These are phyloP conservation scores for Agrochola macilenta DNA, from an alignment of 2,888 invertebrate genomes.

Conservation along the genomic window DNA sequence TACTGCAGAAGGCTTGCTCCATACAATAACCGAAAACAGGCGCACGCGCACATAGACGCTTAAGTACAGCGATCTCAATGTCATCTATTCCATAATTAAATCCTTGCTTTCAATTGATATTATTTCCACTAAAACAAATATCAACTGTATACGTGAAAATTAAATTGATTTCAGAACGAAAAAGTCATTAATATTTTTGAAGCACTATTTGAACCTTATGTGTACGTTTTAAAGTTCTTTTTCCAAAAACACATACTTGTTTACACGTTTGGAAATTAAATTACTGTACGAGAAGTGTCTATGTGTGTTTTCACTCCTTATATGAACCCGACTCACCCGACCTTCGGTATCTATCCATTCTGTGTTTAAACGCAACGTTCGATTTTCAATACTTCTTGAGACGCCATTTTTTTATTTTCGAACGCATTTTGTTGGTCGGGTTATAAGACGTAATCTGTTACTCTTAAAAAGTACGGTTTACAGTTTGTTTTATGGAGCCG, in stretches of 20 bases:
- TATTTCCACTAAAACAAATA: too few species aligned
- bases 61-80: background rate
- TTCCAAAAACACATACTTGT: too few species aligned
- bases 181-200: too few species aligned
- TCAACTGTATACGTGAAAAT: too few species aligned
- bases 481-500: background rate
- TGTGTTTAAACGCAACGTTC: conserved; percentile 43
- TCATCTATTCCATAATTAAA: too few species aligned
- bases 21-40: accelerated
- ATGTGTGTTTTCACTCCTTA: background rate
- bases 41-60: background rate
- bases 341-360: conserved; percentile 7
- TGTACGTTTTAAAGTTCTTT: too few species aligned
- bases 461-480: conserved; percentile 18
- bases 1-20: conserved; percentile 13
- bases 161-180: too few species aligned
- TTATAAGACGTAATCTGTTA: conserved; percentile 62
- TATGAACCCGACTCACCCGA: accelerated
- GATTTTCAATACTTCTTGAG: conserved; percentile 69
- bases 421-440: conserved; percentile 61
- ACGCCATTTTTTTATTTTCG: conserved; percentile 78
- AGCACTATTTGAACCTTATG: too few species aligned
- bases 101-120: background rate
- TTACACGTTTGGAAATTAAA: too few species aligned
- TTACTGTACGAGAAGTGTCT: background rate